A percentile compares a stretch with the other conserved stretches of the same genome.
phyloP scores from a whole-genome alignment of 1,140 invertebrate genomes.

The Rhysida immarginata region DNA sequence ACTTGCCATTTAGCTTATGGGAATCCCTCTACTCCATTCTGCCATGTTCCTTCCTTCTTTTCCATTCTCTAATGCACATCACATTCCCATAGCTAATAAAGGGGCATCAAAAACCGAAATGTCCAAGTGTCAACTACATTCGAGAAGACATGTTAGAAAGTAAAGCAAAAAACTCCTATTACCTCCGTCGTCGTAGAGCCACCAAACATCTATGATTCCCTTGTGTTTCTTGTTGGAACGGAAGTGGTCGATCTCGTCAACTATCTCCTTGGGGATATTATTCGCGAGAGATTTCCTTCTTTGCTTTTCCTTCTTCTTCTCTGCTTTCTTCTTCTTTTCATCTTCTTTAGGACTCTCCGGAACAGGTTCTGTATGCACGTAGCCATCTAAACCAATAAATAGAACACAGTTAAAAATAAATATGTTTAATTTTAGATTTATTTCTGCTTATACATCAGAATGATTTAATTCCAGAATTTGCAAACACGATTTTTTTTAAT shows the following conservation, averaged over 20 bases:
- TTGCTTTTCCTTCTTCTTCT: constrained; percentile 1
- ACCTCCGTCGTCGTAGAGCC: constrained; percentile 94
- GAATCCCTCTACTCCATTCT: too few species aligned
- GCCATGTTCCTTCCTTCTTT: too few species aligned
- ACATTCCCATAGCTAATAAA: too few species aligned
- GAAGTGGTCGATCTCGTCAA: constrained; percentile 44
- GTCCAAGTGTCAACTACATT: too few species aligned
- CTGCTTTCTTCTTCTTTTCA: constrained; percentile 14
- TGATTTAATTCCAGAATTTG: neutral
- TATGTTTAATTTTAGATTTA: neutral
- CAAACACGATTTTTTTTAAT: too few species aligned
- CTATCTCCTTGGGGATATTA: constrained; percentile 41
- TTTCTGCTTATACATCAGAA: neutral
- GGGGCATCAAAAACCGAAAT: too few species aligned
- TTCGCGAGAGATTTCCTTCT: neutral
- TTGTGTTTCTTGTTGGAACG: constrained; percentile 33
- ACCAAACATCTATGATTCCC: constrained; percentile 86
- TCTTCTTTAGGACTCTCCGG: neutral
- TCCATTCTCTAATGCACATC: too few species aligned
- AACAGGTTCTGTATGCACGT: neutral
- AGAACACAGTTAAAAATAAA: neutral
- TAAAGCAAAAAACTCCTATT: too few species aligned
- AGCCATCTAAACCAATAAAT: neutral
- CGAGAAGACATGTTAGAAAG: too few species aligned
- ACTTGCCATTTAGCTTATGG: too few species aligned